phyloP scores from a whole-genome alignment of 2,113 vertebrate genomes.

The Alethe castanea region DNA sequence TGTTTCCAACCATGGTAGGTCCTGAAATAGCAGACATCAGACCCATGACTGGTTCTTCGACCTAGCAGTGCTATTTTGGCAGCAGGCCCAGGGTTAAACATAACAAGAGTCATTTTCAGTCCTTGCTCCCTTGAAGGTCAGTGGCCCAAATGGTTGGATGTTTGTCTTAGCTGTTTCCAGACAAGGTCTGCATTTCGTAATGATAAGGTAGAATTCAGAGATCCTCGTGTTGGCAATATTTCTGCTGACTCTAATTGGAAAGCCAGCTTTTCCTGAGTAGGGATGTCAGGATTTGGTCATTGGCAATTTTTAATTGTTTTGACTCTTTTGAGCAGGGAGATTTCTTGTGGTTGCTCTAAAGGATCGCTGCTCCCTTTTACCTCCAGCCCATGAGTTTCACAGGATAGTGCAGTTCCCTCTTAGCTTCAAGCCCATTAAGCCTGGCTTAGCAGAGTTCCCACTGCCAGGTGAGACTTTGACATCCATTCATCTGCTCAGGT shows the following conservation, averaged over 20 bases:
- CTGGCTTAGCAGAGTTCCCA: background rate
- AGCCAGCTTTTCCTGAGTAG: background rate
- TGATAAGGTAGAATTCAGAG: background rate
- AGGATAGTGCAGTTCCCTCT: background rate
- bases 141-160: slow-evolving; percentile 53
- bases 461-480: background rate
- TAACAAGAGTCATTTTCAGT: slow-evolving; percentile 58
- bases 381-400: background rate
- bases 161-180: slow-evolving; percentile 49
- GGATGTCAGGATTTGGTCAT: background rate
- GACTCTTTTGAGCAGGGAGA: background rate
- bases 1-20: background rate
- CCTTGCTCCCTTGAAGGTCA: slow-evolving; percentile 55
- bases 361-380: background rate
- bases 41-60: slow-evolving; percentile 15
- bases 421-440: background rate
- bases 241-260: background rate
- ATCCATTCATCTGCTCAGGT: background rate
- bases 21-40: slow-evolving; percentile 52
- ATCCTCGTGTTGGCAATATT: background rate
- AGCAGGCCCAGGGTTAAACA: slow-evolving; percentile 59
- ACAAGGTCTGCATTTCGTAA: slow-evolving; percentile 56
- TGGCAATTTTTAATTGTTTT: background rate
- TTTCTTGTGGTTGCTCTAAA: background rate
- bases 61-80: slow-evolving; percentile 51